A percentile compares a stretch with the other conserved stretches of the same genome.
These are phyloP conservation scores for Dasypolia templi DNA, from an alignment of 2,888 invertebrate species.

Conservation along the genomic window DNA sequence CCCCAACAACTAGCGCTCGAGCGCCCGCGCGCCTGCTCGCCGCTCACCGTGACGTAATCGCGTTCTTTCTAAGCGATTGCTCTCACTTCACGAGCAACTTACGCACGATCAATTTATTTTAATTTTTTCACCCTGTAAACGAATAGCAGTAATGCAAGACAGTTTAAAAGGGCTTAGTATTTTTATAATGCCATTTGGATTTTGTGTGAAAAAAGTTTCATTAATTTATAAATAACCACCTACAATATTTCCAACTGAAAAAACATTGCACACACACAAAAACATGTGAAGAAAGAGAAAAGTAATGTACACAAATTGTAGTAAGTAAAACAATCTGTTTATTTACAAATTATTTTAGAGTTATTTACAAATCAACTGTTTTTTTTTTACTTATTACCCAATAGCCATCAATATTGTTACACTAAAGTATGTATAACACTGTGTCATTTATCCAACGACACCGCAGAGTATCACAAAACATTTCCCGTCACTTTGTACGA, in stretches of 20 bases:
- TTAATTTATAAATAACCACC: background rate
- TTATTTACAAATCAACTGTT: no score
- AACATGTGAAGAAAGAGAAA: background rate
- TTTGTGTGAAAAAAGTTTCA: background rate
- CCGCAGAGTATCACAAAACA: background rate
- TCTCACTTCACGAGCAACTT: constrained; percentile 78
- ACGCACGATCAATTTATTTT: constrained; percentile 86
- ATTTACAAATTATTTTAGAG: background rate
- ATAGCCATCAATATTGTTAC: background rate
- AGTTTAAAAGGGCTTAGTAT: background rate
- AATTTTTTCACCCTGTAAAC: constrained; percentile 79
- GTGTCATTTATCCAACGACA: background rate
- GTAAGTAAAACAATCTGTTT: background rate
- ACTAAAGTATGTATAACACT: background rate
- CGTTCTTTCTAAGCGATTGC: constrained; percentile 83
- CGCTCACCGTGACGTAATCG: constrained; percentile 74
- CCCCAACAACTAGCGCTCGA: constrained; percentile 24
- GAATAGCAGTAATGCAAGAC: constrained; percentile 42
- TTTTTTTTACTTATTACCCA: background rate
- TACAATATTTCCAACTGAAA: background rate
- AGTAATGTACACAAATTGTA: background rate
- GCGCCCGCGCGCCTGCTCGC: constrained; percentile 20
- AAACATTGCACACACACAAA: background rate
- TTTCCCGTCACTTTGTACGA: background rate
- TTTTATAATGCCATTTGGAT: background rate